Base-by-base conservation (phyloP, 2,113 vertebrate genomes). In the Callocephalon fimbriatum region DNA sequence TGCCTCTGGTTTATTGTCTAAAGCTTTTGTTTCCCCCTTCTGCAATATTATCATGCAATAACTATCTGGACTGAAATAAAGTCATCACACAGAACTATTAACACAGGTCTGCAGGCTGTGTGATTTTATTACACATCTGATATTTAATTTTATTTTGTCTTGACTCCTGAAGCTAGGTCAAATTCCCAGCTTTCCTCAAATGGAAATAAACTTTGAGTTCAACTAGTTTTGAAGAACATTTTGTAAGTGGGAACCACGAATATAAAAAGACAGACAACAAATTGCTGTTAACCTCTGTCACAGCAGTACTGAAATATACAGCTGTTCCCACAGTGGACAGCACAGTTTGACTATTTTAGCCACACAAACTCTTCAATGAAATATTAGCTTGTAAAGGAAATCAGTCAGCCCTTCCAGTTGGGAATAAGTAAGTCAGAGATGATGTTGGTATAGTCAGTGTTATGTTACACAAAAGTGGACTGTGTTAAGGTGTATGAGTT, bases 81-180 rank as follows among this genome's bases (percentile, higher is more conserved):
- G 21, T 47, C 65, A 63, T 54, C 35, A n/a, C 37, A 59, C 17
- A 44, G 25, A 25, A 86, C 50, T 66, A 45, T 29, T 78, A 67
- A 67, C 48, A 44, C 38, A 86, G 44, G 47, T 83, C 65, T 59
- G 42, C 56, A 68, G 44, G 66, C n/a, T 58, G 21, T 32, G 48
- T 54, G 35, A 67, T 67, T 81, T 84, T 78, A 84, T 32, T 63
- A 22, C 61, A 67, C 0, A 0, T 14, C 38, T 56, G 51, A 93
- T 91, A 86, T 27, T 92, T 72, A 16, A 22, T 85, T 93, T 88
- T 85, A 61, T 59, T 90, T 82, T 85, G 54, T 50, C 79, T 87
- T 35, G 19, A 74, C 51, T 95, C 51, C 54, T 37, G 38, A 81
- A 93, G 61, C 38, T 59, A 86, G 72, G 83, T 94, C 54, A 78